These are phyloP conservation scores for Ephestia elutella DNA, from an alignment of 1,140 invertebrate species.

Conservation along the genomic window DNA sequence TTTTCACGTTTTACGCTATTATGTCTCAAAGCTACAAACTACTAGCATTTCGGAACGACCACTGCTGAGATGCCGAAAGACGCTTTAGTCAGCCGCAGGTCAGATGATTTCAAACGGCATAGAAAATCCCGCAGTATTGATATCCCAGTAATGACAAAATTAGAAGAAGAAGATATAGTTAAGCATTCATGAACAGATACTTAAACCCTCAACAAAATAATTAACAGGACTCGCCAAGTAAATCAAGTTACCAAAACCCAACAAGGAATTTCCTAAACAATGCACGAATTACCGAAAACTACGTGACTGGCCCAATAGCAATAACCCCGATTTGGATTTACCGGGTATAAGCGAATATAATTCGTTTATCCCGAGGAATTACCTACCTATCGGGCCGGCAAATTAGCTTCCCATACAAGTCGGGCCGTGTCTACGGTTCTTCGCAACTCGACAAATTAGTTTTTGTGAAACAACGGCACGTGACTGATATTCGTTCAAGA, in stretches of 20 bases:
- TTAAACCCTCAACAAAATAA: too few species aligned
- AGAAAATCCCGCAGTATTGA: too few species aligned
- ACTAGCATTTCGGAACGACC: too few species aligned
- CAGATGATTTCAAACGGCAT: too few species aligned
- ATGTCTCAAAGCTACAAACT: too few species aligned
- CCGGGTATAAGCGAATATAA: constrained; percentile 40
- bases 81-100: too few species aligned
- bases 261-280: constrained; percentile 8
- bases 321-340: constrained; percentile 17
- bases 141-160: too few species aligned
- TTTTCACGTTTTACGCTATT: too few species aligned
- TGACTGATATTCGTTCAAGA: neutral
- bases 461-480: constrained; percentile 16
- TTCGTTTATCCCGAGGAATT: constrained; percentile 43
- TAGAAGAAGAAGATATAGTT: too few species aligned
- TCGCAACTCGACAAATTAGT: constrained; percentile 19
- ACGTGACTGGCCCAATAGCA: constrained; percentile 11
- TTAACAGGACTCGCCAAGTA: too few species aligned
- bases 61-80: too few species aligned
- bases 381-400: constrained; percentile 40
- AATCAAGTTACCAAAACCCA: neutral
- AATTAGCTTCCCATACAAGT: constrained; percentile 41
- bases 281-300: constrained; percentile 13
- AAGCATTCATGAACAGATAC: too few species aligned
- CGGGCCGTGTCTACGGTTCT: neutral